Conservation (phyloP, 2,888 invertebrate genomes). For the Chymomyza amoena region DNA sequence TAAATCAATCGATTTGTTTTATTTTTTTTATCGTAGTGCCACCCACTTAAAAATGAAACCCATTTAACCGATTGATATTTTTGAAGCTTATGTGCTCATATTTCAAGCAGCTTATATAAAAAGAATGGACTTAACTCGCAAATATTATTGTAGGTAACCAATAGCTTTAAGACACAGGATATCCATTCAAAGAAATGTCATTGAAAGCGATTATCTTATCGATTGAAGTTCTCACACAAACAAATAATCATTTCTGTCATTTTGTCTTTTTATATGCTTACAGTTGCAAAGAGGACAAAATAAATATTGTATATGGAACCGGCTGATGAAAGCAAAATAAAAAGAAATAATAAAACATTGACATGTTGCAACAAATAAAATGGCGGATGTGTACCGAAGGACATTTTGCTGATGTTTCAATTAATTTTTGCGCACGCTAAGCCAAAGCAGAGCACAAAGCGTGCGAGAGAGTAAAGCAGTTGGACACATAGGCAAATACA, state of each 20-base stretch:
- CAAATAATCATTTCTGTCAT: not conserved
- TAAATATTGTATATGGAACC: not conserved
- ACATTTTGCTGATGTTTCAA: constrained; percentile 56
- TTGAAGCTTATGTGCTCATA: not conserved
- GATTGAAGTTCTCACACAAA: not conserved
- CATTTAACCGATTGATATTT: not conserved
- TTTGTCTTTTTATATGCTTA: not conserved
- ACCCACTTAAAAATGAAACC: too few relatives aligned
- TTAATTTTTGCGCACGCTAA: constrained; percentile 40
- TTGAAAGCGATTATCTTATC: not conserved
- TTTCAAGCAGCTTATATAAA: not conserved
- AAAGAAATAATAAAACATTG: not conserved
- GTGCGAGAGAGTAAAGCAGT: not conserved
- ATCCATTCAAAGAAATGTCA: not conserved
- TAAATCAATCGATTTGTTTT: too few relatives aligned
- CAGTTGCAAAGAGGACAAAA: not conserved
- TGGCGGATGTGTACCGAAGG: constrained; percentile 22
- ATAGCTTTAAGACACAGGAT: not conserved
- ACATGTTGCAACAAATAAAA: constrained; percentile 5
- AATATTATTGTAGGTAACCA: not conserved
- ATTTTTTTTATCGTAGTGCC: too few relatives aligned
- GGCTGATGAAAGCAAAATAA: too few relatives aligned
- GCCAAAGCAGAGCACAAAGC: constrained; percentile 13
- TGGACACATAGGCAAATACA: constrained; percentile 25
- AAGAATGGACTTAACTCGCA: not conserved